Evolutionary conservation across 1,140 invertebrate species (phyloP).

Genomic region (Drosophila nannoptera): DNA sequence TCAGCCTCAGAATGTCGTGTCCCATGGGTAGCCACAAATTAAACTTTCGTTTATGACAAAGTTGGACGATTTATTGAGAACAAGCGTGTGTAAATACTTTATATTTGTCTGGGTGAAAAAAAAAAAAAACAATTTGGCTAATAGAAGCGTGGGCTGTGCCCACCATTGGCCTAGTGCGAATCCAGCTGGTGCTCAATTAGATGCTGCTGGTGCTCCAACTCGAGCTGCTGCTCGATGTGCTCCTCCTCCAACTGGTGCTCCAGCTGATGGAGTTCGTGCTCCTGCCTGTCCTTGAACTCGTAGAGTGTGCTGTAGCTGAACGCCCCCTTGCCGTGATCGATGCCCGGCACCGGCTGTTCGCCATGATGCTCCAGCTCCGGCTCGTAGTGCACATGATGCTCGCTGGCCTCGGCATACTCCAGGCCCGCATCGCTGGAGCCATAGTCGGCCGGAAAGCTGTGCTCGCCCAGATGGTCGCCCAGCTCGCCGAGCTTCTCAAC

Average conservation of each 20-base stretch:
- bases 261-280: conserved; percentile 56
- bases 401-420: conserved; percentile 65
- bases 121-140: conserved; percentile 31
- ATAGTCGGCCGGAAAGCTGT: conserved; percentile 62
- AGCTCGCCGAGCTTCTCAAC: conserved; percentile 45
- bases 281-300: conserved; percentile 69
- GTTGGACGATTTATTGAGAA: conserved; percentile 34
- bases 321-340: conserved; percentile 73
- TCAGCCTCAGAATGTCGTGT: conserved; percentile 9
- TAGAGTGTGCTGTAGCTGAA: conserved; percentile 74
- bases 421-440: conserved; percentile 54
- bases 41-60: conserved; percentile 6
- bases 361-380: conserved; percentile 26
- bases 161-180: conserved; percentile 29
- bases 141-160: not conserved
- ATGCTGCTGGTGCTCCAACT: conserved; percentile 45
- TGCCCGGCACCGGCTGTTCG: conserved; percentile 64
- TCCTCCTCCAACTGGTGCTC: conserved; percentile 55
- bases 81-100: conserved; percentile 4
- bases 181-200: conserved; percentile 31
- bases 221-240: conserved; percentile 49
- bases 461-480: conserved; percentile 61
- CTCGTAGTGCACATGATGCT: conserved; percentile 8
- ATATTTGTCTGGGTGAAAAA: conserved; percentile 6
- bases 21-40: conserved; percentile 27